Percentiles rank a stretch among this genome's conserved stretches.
These are phyloP conservation scores for Stictocephala bisonia DNA, from an alignment of 2,888 invertebrate species.

Conservation along the genomic window DNA sequence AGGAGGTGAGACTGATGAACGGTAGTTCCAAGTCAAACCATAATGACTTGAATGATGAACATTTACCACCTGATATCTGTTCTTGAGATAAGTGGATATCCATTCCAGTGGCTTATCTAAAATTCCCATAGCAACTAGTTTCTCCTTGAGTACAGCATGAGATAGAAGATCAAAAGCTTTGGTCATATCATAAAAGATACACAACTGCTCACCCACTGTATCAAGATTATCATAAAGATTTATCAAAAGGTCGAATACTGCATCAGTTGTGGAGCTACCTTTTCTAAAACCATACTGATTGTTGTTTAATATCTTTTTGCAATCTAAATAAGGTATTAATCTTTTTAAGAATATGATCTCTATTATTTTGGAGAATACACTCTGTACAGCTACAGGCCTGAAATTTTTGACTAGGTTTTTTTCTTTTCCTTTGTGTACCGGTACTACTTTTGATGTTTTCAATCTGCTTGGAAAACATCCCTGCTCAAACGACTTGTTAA, in stretches of 20 bases:
- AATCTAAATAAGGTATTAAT: not conserved
- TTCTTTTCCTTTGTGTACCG: conserved; percentile 5
- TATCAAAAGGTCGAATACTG: conserved; percentile 14
- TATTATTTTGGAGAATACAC: conserved; percentile 31
- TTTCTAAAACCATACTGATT: conserved; percentile 29
- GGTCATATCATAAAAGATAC: too few relatives aligned
- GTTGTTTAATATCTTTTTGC: not conserved
- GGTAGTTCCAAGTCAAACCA: too few relatives aligned
- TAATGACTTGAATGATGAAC: too few relatives aligned
- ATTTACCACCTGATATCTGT: too few relatives aligned
- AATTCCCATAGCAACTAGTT: conserved; percentile 3
- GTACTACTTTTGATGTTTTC: conserved; percentile 13
- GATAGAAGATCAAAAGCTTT: conserved; percentile 32
- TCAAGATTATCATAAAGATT: conserved; percentile 32
- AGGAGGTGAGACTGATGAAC: too few relatives aligned
- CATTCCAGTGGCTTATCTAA: not conserved
- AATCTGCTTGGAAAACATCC: not conserved
- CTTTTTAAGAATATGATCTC: conserved; percentile 12
- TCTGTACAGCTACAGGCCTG: conserved; percentile 19
- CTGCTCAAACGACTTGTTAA: conserved; percentile 27
- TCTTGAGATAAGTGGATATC: too few relatives aligned
- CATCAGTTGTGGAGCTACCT: not conserved
- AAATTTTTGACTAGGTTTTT: not conserved
- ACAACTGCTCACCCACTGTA: not conserved
- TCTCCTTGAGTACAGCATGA: not conserved